phyloP scores from a whole-genome alignment of 2,113 vertebrate genomes.

The Thomomys bottae region DNA sequence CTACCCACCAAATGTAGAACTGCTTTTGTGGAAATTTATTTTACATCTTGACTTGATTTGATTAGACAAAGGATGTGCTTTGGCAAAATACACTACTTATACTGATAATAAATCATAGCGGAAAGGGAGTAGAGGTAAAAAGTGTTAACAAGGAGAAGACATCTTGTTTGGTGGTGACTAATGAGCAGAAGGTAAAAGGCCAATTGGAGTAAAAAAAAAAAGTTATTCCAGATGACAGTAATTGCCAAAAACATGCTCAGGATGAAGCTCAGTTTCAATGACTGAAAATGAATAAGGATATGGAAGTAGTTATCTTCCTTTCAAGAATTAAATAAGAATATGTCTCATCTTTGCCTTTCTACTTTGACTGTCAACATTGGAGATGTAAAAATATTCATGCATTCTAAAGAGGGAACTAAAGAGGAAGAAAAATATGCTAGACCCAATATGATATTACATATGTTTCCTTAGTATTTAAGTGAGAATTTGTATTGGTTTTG shows the following conservation, averaged over 20 bases:
- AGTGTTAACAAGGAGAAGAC: constrained; percentile 63
- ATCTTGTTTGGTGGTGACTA: constrained; percentile 55
- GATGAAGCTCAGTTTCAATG: constrained; percentile 38
- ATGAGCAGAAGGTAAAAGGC: constrained; percentile 53
- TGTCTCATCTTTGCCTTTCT: not conserved
- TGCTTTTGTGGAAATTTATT: not conserved
- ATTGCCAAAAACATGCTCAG: constrained; percentile 24
- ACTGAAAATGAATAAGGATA: not conserved
- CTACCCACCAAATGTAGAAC: not conserved
- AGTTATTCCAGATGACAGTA: constrained; percentile 54
- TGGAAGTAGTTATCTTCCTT: not conserved
- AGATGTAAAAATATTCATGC: constrained; percentile 8
- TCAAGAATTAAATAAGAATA: constrained; percentile 42
- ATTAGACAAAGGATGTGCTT: constrained; percentile 12
- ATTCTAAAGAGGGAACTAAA: not conserved
- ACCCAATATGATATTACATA: not conserved
- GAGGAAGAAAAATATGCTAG: not conserved
- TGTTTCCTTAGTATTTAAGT: not conserved
- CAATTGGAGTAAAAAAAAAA: constrained; percentile 55
- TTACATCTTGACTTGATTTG: not conserved
- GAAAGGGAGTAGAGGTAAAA: constrained; percentile 34
- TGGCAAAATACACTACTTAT: constrained; percentile 10
- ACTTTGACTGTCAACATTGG: not conserved
- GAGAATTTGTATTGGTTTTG: not conserved
- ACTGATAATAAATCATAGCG: constrained; percentile 50